Base-by-base conservation (phyloP, 2,113 vertebrate species). In the Tragelaphus buxtoni region DNA sequence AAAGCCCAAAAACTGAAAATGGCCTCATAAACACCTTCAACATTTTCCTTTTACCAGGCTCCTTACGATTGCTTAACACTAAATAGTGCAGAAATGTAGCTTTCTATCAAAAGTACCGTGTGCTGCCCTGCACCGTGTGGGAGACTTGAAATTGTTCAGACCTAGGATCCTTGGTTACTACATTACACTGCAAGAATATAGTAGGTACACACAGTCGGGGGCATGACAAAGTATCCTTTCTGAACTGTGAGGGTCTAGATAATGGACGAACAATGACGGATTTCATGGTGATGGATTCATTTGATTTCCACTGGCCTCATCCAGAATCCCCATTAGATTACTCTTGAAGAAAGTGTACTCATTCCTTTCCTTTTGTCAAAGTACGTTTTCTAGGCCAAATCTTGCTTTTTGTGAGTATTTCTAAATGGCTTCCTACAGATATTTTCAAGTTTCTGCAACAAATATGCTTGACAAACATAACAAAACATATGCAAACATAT, bases 221-320 rank as follows among this genome's bases (percentile, higher is more conserved):
- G 28, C 42, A 45, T n/a, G 45, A 74, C 90, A 95, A 65, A 96
- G 92, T 16, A 49, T 61, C 90, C 61, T 93, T 93, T 82, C 91
- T 97, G 14, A 93, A 65, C 89, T 95, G 80, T 79, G 35, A 85
- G 95, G 10, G 83, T 58, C 76, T 89, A 95, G 79, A 96, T 92
- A 98, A 97, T 35, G 77, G 96, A 93, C 42, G 82, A 84, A 93
- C 96, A 91, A 42, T 96, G 0, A 0, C 85, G 83, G 92, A 94
- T 89, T 94, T 97, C 95, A 88, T 10, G 16, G 95, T 90, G 85
- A 88, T 85, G 94, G 77, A 80, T 95, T 76, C 90, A 97, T 94
- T 69, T 84, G 56, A 97, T 74, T 91, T 91, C 63, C 84, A 60
- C 74, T 24, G 61, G 65, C 49, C 91, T 96, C 63, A 87, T n/a